Evolutionary conservation across 2,797 vertebrate species (phyloP), one percentile per base, ranked within the genome.

Genomic region (Parauchenoglanis ngamensis): DNA sequence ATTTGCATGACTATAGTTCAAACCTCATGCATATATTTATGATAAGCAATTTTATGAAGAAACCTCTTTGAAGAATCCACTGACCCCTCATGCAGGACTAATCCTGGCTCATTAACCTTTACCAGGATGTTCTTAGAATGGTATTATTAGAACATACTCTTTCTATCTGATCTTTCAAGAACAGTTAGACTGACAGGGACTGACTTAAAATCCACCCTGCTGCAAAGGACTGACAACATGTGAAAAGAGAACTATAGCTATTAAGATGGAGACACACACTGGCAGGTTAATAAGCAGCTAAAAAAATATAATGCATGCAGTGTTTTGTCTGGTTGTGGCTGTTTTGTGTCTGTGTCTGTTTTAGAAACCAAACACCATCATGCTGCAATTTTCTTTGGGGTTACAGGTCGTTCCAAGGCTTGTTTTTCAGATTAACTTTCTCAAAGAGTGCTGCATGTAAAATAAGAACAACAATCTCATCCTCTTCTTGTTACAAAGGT

Each of bases 201-300:
- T 61, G 5, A 84, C 83, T 67, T 54, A 73, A 81, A 78, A 85
- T 46, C 57, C 56, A 86, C 57, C 54, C 35, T 57, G 81, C 84
- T 54, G 1, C 75, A 31, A 77, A 77, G 73, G 35, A 17, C 35
- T 80, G 87, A 78, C 72, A 77, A 61, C 67, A 80, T 17, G 59
- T 84, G 68, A 88, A 88, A 83, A 52, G 87, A 83, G 46, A 59
- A 57, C 6, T 1, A 72, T 81, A 65, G 65, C 52, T 23, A 86
- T 82, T 56, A 88, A 83, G 57, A 84, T n/a, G 73, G 21, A 25
- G 4, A 54, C 61, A 70, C 76, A 75, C 72, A 46, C 75, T 76
- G 67, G 77, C 84, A 84, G 40, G 67, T 68, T 65, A 70, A 63
- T 23, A 31, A 23, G 21, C 65, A 54, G 72, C 40, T 76, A 83